phyloP scores from a whole-genome alignment of 35 echinoderm and acorn worm genomes.

The Heliocidaris tuberculata region DNA sequence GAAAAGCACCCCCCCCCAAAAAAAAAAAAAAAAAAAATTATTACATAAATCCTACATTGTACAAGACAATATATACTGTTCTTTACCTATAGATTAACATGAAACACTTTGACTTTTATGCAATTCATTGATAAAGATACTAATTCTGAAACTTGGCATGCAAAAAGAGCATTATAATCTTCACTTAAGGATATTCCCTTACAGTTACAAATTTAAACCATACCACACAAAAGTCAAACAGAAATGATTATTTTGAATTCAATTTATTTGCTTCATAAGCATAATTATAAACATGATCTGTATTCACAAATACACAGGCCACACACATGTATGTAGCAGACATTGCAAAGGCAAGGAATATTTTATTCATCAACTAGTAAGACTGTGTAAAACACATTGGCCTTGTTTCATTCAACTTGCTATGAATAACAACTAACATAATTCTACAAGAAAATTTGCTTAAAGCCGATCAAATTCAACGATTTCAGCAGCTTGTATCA shows the following conservation, averaged over 20 bases:
- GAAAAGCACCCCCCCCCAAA: too few species aligned
- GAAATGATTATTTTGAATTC: background rate
- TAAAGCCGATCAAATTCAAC: background rate
- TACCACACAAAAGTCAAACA: background rate
- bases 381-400: background rate
- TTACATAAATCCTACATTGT: too few species aligned
- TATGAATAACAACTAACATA: background rate
- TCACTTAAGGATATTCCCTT: too few species aligned
- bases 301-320: background rate
- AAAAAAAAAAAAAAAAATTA: too few species aligned
- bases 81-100: too few species aligned
- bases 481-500: background rate
- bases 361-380: background rate
- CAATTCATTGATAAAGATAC: too few species aligned
- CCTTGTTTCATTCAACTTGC: background rate
- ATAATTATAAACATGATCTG: background rate
- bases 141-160: too few species aligned
- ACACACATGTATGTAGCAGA: background rate
- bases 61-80: too few species aligned
- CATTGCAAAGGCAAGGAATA: background rate
- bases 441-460: background rate
- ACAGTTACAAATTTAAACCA: background rate
- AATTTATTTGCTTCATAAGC: background rate
- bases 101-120: too few species aligned
- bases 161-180: too few species aligned